Percentiles rank a stretch among this genome's conserved stretches.
Conservation (phyloP, 2,113 vertebrate genomes). For the Stegostoma tigrinum region DNA sequence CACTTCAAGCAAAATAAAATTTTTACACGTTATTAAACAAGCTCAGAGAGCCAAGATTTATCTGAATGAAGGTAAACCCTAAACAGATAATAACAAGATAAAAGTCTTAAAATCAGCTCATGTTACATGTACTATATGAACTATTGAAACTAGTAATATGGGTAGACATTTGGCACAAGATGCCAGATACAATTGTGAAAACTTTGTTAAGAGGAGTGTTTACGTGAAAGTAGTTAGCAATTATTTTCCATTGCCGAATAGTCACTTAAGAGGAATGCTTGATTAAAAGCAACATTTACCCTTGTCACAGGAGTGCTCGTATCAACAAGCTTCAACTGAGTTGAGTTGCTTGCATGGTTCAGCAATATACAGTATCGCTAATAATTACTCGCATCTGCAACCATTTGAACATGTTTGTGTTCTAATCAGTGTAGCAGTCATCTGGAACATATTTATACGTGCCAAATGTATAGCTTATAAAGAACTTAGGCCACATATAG, state of each 20-base stretch:
- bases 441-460: conserved; percentile 35
- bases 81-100: background rate
- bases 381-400: conserved; percentile 36
- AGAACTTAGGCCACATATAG: background rate
- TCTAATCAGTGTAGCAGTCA: conserved; percentile 35
- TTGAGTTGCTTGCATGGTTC: conserved; percentile 23
- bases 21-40: background rate
- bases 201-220: conserved; percentile 4
- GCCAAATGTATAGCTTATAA: conserved; percentile 3
- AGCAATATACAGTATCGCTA: conserved; percentile 34
- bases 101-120: background rate
- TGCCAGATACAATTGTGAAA: background rate
- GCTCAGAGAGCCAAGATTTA: background rate
- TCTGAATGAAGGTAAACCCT: background rate
- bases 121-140: background rate
- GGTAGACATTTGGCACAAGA: background rate
- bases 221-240: conserved; percentile 1
- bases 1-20: background rate
- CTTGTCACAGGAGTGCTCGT: conserved; percentile 4
- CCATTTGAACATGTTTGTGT: conserved; percentile 29
- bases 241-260: background rate
- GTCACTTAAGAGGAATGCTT: conserved; percentile 18
- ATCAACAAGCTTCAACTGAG: background rate
- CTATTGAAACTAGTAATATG: conserved; percentile 14
- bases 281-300: conserved; percentile 19